These are phyloP conservation scores for Riptortus pedestris DNA, from an alignment of 1,140 invertebrate genomes.

Conservation along the genomic window DNA sequence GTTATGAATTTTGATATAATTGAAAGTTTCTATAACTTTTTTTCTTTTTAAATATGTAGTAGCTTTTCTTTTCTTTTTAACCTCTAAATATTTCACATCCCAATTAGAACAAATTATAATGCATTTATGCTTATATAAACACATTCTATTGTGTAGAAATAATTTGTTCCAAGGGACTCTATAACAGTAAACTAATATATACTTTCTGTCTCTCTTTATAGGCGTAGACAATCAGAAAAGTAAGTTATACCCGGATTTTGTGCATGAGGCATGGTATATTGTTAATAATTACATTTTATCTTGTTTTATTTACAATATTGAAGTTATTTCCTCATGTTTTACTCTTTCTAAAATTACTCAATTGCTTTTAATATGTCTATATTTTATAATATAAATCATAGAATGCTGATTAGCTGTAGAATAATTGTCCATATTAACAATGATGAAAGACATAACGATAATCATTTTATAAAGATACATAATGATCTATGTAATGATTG, in stretches of 20 bases:
- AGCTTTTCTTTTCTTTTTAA: conserved; percentile 17
- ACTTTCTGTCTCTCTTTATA: conserved; percentile 28
- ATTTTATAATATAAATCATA: not conserved
- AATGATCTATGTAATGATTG: conserved; percentile 13
- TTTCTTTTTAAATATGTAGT: conserved; percentile 13
- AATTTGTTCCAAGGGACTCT: conserved; percentile 13
- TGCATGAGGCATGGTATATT: conserved; percentile 16
- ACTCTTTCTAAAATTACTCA: not conserved
- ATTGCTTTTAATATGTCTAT: not conserved
- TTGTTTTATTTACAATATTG: too few species aligned
- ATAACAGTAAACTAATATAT: conserved; percentile 26
- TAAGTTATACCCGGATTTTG: conserved; percentile 21
- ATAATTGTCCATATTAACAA: not conserved
- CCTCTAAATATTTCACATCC: conserved; percentile 12
- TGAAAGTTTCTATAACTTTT: too few species aligned
- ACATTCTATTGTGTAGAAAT: conserved; percentile 1
- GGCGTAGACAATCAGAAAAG: conserved; percentile 29
- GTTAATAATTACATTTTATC: too few species aligned
- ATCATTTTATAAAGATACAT: not conserved
- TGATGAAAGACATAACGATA: not conserved
- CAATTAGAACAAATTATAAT: conserved; percentile 20
- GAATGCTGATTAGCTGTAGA: not conserved
- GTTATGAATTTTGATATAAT: not conserved
- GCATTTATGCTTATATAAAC: not conserved
- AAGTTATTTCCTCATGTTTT: not conserved